phyloP scores from a whole-genome alignment of 1,140 invertebrate species.

The Eueides isabella region DNA sequence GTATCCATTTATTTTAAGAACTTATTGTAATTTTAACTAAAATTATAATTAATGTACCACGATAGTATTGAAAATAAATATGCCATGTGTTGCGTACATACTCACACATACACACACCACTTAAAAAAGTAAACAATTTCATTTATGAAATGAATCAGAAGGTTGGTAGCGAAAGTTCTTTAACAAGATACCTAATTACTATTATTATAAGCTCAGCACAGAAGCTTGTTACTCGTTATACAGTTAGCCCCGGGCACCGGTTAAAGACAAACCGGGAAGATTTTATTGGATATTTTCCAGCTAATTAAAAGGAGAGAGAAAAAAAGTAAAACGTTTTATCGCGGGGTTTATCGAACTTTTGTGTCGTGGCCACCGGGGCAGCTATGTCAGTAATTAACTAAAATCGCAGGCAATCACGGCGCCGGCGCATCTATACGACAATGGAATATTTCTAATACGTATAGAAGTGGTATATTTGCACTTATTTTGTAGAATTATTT shows the following conservation, averaged over 20 bases:
- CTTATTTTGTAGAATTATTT: neutral
- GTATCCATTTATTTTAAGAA: no score
- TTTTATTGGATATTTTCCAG: constrained; percentile 81
- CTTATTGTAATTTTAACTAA: no score
- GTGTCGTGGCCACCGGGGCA: constrained; percentile 73
- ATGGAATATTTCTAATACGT: constrained; percentile 6
- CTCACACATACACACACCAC: neutral
- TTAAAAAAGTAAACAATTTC: neutral
- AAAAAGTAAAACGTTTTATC: constrained; percentile 72
- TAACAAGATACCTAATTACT: constrained; percentile 42
- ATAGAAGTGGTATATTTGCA: neutral
- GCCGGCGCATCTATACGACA: constrained; percentile 24
- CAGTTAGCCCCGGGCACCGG: constrained; percentile 49
- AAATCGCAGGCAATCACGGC: constrained; percentile 48
- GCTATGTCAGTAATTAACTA: constrained; percentile 77
- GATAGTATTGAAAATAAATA: neutral
- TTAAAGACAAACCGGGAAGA: constrained; percentile 67
- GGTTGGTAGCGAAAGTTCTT: constrained; percentile 8
- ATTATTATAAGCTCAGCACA: constrained; percentile 55
- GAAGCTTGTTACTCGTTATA: constrained; percentile 54
- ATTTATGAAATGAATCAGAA: constrained; percentile 2
- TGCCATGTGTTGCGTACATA: neutral
- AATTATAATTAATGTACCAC: no score
- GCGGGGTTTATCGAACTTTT: constrained; percentile 73
- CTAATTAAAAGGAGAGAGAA: constrained; percentile 80